A percentile compares a stretch with the other conserved stretches of the same genome.
Evolutionary conservation across 1,140 invertebrate genomes (phyloP).

Genomic region (Araneus ventricosus): DNA sequence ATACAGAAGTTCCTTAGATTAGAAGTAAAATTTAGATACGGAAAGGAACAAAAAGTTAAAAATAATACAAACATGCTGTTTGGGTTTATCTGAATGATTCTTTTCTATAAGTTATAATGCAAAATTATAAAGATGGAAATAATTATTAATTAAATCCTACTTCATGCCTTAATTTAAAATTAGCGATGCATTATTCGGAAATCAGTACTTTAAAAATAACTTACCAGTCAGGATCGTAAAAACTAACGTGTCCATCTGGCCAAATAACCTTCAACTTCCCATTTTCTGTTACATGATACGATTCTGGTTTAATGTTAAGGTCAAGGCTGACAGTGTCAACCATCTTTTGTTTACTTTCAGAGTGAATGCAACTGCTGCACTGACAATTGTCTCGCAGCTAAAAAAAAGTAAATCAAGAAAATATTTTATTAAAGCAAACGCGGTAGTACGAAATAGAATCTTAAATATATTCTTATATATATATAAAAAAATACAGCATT

Average conservation of each 20-base stretch:
- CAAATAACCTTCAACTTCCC: constrained; percentile 78
- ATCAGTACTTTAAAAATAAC: neutral
- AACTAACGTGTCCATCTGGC: constrained; percentile 78
- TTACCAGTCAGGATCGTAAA: constrained; percentile 78
- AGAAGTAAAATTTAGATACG: too few relatives aligned
- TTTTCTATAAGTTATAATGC: too few relatives aligned
- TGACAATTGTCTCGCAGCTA: constrained; percentile 80
- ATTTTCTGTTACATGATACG: constrained; percentile 77
- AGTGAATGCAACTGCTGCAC: constrained; percentile 78
- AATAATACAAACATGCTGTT: too few relatives aligned
- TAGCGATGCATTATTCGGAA: too few relatives aligned
- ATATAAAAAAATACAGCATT: neutral
- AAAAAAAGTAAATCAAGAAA: constrained; percentile 39
- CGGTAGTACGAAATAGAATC: neutral
- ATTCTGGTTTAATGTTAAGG: constrained; percentile 78
- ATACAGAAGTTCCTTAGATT: too few relatives aligned
- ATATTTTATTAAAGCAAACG: neutral
- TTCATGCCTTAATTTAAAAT: too few relatives aligned
- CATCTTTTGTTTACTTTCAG: constrained; percentile 79
- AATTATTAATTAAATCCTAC: too few relatives aligned
- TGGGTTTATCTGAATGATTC: too few relatives aligned
- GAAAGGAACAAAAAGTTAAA: too few relatives aligned
- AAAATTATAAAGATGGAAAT: too few relatives aligned
- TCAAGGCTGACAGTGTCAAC: constrained; percentile 79
- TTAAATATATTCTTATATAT: neutral